These are phyloP conservation scores for Melitaea cinxia DNA, from an alignment of 1,140 invertebrate genomes.

Conservation along the genomic window DNA sequence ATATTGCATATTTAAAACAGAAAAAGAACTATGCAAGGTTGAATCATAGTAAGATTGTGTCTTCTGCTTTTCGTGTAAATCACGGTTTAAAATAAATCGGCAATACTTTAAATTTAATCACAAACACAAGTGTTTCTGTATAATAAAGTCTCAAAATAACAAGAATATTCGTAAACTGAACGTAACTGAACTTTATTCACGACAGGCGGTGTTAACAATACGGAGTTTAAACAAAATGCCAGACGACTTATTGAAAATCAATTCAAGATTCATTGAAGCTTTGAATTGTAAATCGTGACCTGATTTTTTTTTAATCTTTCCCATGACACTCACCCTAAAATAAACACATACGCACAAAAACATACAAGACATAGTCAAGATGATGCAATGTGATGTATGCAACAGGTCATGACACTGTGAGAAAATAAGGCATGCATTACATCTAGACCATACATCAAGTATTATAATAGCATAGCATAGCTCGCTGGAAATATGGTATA, in stretches of 20 bases:
- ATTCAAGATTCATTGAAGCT: constrained; percentile 6
- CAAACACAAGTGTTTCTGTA: constrained; percentile 7
- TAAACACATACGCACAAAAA: too few relatives aligned
- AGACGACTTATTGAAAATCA: constrained; percentile 15
- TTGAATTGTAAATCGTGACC: neutral
- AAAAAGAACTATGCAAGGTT: too few relatives aligned
- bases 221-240: constrained; percentile 3
- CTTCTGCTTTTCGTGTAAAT: neutral
- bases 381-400: neutral
- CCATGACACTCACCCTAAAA: too few relatives aligned
- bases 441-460: too few relatives aligned
- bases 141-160: constrained; percentile 9
- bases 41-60: too few relatives aligned
- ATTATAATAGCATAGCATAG: too few relatives aligned
- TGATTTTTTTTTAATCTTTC: neutral
- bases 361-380: too few relatives aligned
- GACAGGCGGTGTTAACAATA: neutral
- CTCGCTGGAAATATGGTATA: too few relatives aligned
- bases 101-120: constrained; percentile 5
- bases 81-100: neutral
- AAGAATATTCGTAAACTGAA: constrained; percentile 6
- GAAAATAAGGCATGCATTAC: neutral
- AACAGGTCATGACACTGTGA: neutral
- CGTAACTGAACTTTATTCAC: neutral
- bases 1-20: too few relatives aligned